These are phyloP conservation scores for Lethenteron camtschaticum DNA, from an alignment of 2,113 vertebrate genomes.

Conservation along the genomic window DNA sequence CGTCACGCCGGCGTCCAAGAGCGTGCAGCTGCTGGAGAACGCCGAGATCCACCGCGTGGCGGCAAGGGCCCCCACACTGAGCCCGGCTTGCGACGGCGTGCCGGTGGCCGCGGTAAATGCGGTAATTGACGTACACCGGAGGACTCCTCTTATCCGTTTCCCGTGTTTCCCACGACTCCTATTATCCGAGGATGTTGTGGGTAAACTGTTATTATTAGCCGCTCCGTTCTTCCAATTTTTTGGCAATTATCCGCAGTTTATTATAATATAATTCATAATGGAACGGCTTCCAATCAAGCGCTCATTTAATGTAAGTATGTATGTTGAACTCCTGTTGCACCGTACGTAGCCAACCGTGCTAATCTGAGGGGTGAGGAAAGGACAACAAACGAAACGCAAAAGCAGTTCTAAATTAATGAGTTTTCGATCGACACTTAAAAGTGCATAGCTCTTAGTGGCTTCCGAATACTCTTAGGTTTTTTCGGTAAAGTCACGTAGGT, in stretches of 20 bases:
- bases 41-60: slow-evolving; percentile 21
- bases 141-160: neutral
- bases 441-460: no score
- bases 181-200: slow-evolving; percentile 1
- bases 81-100: neutral
- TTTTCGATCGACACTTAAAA: no score
- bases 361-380: no score
- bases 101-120: neutral
- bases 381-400: no score
- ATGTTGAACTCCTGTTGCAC: no score
- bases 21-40: slow-evolving; percentile 33
- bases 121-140: slow-evolving; percentile 1
- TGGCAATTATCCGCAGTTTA: neutral
- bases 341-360: no score
- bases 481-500: no score
- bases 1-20: slow-evolving; percentile 19
- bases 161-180: neutral
- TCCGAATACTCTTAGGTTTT: no score
- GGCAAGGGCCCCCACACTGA: neutral
- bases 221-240: neutral
- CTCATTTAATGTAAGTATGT: no score
- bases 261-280: no score
- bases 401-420: no score
- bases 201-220: neutral
- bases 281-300: no score